Evolutionary conservation across 2,113 vertebrate genomes (phyloP).

Genomic region (Sinocyclocheilus anshuiensis): DNA sequence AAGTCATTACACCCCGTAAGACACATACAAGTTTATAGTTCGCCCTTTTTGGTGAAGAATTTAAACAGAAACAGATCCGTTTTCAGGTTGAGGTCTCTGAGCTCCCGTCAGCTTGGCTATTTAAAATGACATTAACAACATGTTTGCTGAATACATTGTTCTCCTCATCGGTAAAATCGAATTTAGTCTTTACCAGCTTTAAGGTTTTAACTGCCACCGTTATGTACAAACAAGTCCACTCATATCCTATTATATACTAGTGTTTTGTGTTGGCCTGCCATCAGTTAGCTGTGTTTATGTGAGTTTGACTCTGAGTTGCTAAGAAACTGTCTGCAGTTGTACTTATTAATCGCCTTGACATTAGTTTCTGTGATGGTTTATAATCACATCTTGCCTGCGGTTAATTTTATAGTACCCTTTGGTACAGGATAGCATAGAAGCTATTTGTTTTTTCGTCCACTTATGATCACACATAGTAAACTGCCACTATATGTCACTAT

Average conservation of each 20-base stretch:
- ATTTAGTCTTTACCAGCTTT: neutral
- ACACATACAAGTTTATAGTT: neutral
- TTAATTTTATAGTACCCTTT: neutral
- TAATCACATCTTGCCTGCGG: neutral
- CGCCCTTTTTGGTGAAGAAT: neutral
- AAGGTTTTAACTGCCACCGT: neutral
- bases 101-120: neutral
- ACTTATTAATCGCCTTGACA: neutral
- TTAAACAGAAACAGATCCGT: slow-evolving; percentile 9
- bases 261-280: slow-evolving; percentile 17
- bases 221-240: neutral
- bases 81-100: neutral
- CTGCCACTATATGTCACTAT: neutral
- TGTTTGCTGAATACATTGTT: neutral
- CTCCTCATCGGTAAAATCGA: neutral
- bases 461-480: neutral
- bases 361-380: neutral
- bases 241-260: neutral
- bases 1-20: neutral
- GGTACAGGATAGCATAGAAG: neutral
- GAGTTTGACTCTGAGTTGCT: slow-evolving; percentile 23
- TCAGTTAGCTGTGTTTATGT: neutral
- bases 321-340: slow-evolving; percentile 1
- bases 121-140: neutral
- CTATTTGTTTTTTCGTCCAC: neutral